These are phyloP conservation scores for Garra rufa DNA, from an alignment of 2,113 vertebrate species.

Conservation along the genomic window DNA sequence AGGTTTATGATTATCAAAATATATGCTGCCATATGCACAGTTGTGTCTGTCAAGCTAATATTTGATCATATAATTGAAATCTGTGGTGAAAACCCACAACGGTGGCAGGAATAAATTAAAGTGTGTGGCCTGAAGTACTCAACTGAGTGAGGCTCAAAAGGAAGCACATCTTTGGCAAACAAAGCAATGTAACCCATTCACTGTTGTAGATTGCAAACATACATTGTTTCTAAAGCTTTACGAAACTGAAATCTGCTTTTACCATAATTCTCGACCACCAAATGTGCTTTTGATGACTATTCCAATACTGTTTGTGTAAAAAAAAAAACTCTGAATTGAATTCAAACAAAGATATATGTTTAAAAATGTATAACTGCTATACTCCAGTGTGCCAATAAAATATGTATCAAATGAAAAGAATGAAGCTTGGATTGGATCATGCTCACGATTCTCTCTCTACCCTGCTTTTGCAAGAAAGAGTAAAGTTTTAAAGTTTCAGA, in stretches of 20 bases:
- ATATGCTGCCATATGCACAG: neutral
- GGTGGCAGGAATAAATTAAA: neutral
- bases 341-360: slow-evolving; percentile 39
- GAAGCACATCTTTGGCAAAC: slow-evolving; percentile 2
- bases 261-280: slow-evolving; percentile 55
- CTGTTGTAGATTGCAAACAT: slow-evolving; percentile 39
- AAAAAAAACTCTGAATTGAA: slow-evolving; percentile 20
- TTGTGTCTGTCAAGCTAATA: slow-evolving; percentile 3
- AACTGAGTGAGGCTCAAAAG: neutral
- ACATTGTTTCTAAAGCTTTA: slow-evolving; percentile 45
- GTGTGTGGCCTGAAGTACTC: neutral
- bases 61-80: slow-evolving; percentile 28
- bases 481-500: neutral
- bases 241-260: slow-evolving; percentile 42
- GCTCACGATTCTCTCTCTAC: neutral
- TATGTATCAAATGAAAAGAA: slow-evolving; percentile 31
- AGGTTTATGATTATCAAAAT: slow-evolving; percentile 20
- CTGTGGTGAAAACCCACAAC: neutral
- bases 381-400: slow-evolving; percentile 53
- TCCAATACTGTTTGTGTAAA: slow-evolving; percentile 54
- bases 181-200: slow-evolving; percentile 28
- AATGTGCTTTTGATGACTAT: slow-evolving; percentile 59
- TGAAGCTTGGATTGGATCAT: slow-evolving; percentile 15
- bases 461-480: neutral
- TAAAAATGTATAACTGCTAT: slow-evolving; percentile 43